Evolutionary conservation across 2,113 vertebrate species (phyloP).

Genomic region (Camelus dromedarius): DNA sequence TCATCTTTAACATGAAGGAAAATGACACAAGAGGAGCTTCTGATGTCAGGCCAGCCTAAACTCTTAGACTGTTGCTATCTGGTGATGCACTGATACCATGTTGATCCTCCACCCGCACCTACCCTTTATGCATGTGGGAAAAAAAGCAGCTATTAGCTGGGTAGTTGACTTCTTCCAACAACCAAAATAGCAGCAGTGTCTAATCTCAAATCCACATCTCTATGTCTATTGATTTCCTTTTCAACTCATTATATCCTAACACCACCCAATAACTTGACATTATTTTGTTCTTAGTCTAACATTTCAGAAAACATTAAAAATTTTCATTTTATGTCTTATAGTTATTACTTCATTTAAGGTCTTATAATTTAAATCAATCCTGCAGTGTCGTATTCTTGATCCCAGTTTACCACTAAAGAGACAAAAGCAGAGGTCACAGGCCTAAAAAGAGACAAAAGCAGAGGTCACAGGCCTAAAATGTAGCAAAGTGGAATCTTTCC

Average conservation of each 20-base stretch:
- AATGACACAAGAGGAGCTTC: not conserved
- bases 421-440: not conserved
- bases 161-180: not conserved
- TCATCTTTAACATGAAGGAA: not conserved
- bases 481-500: not conserved
- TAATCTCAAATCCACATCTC: not conserved
- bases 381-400: not conserved
- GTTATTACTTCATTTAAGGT: not conserved
- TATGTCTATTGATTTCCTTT: not conserved
- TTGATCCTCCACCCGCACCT: not conserved
- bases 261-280: not conserved
- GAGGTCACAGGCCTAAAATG: not conserved
- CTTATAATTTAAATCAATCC: not conserved
- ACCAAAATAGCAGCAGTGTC: not conserved
- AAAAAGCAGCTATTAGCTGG: not conserved
- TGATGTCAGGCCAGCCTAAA: not conserved
- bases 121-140: not conserved
- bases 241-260: not conserved
- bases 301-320: conserved; percentile 4
- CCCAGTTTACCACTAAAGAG: not conserved
- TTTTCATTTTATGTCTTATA: not conserved
- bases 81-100: not conserved
- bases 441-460: not conserved
- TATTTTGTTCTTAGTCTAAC: not conserved
- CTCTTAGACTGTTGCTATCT: not conserved